Base-by-base conservation (phyloP, 1,140 invertebrate species). In the Episyrphus balteatus region DNA sequence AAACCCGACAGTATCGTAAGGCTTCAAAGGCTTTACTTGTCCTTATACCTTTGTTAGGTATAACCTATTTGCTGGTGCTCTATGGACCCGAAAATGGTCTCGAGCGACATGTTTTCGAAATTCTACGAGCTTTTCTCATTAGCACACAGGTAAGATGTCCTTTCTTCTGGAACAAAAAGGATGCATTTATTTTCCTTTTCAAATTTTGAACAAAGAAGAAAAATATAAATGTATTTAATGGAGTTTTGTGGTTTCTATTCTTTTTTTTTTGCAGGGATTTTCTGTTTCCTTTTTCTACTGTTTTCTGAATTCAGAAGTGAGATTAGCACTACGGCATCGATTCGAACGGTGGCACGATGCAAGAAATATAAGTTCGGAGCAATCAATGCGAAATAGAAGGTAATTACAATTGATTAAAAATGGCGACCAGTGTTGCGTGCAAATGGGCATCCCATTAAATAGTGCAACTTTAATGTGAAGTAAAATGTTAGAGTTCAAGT, bases 301-400 rank as follows among this genome's bases (percentile, higher is more conserved):
- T 69, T 93, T 93, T 69, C 76, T 92, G 33, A 94, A 93, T 70
- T 87, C 84, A 0, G 91, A 94, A 71, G 92, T 96, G 11, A 82
- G 88, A 39, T 86, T 88, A 61, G 81, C 87, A 0, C 67, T 92
- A 46, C 75, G 81, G 40, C 85, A 92, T 70, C 86, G 88, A 54
- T 78, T 87, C 46, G 75, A 80, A 43, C 73, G 83, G 40, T 92
- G 87, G 87, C 81, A 79, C 48, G 81, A 82, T 12, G 78, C 77
- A 17, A 72, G 76, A 21, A 73, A 72, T 14, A 71, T 81, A 30
- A 72, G 75, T 2, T 77, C 79, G 12, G 79, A 51, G 42, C 65
- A 50, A 19, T 59, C 58, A 9, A 48, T 55, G n/a, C 59, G 61
- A 21, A 61, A 64, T 51, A 59, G 62, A 44, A 63, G 60, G 64